A percentile compares a stretch with the other conserved stretches of the same genome.
phyloP scores from a whole-genome alignment of 1,140 invertebrate genomes.

The Caenorhabditis remanei region DNA sequence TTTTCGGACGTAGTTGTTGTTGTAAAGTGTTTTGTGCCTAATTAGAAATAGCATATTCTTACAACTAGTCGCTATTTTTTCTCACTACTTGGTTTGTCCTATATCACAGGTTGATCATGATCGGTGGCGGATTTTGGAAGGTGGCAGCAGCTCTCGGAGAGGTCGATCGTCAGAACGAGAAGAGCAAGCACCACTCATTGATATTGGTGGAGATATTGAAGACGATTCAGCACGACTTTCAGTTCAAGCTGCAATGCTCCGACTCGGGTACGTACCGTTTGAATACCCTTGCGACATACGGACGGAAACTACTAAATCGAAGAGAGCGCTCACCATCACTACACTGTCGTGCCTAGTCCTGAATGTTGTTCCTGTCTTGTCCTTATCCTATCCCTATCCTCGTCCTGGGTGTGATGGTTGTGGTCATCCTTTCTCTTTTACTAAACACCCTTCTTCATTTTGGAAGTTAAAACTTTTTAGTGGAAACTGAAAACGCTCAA shows the following conservation, averaged over 20 bases:
- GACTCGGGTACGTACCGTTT: slow-evolving; percentile 69
- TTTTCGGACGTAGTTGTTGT: neutral
- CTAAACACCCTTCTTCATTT: too few relatives aligned
- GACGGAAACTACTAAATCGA: neutral
- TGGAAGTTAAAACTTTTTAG: too few relatives aligned
- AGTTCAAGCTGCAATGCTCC: slow-evolving; percentile 65
- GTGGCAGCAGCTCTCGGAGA: neutral
- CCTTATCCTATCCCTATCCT: neutral
- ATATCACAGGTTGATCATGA: slow-evolving; percentile 59
- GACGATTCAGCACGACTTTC: neutral
- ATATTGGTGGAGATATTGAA: slow-evolving; percentile 61
- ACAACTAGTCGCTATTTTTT: neutral
- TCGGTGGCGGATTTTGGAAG: slow-evolving; percentile 42
- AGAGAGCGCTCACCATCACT: neutral
- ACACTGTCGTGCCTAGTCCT: neutral
- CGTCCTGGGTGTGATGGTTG: neutral
- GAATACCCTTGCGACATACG: neutral
- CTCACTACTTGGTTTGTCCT: neutral
- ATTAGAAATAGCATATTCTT: neutral
- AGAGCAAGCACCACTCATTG: slow-evolving; percentile 64
- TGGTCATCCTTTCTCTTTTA: too few relatives aligned
- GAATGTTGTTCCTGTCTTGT: neutral
- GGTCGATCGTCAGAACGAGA: neutral
- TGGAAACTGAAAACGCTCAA: too few relatives aligned
- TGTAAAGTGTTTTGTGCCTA: neutral